These are phyloP conservation scores for Physocephala rufipes DNA, from an alignment of 2,888 invertebrate genomes.

Conservation along the genomic window DNA sequence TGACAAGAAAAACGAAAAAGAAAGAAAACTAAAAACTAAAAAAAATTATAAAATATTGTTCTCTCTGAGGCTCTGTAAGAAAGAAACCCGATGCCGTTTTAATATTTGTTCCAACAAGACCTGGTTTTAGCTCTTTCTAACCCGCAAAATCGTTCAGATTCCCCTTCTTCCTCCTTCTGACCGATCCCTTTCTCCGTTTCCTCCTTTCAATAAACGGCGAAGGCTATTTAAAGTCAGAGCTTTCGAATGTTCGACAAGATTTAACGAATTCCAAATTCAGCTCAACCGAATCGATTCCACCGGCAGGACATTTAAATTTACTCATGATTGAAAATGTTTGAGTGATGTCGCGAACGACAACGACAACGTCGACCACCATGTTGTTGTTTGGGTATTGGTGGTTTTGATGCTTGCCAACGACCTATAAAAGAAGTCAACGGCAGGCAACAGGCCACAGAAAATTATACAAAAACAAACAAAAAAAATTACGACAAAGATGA, in stretches of 20 bases:
- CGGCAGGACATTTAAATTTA: background rate
- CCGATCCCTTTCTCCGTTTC: background rate
- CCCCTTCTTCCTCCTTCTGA: background rate
- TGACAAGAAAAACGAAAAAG: background rate
- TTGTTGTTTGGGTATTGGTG: too few species aligned
- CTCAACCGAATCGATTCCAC: background rate
- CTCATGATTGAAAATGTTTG: background rate
- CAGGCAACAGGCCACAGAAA: background rate
- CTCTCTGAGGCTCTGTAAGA: too few species aligned
- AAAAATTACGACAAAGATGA: background rate
- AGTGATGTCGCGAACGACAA: background rate
- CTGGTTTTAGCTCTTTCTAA: background rate
- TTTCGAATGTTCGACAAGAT: background rate
- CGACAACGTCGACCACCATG: too few species aligned
- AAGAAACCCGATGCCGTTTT: too few species aligned
- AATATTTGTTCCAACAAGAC: background rate
- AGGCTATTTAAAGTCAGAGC: background rate
- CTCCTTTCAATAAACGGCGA: background rate
- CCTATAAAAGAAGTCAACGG: constrained; percentile 5
- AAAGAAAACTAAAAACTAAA: background rate
- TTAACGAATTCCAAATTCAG: background rate
- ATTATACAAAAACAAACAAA: background rate
- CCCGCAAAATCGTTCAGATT: background rate
- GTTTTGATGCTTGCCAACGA: constrained; percentile 8
- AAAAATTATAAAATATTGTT: background rate